Evolutionary conservation across 2,113 vertebrate genomes (phyloP), one percentile per base, ranked within the genome.

Genomic region (Sialia sialis): DNA sequence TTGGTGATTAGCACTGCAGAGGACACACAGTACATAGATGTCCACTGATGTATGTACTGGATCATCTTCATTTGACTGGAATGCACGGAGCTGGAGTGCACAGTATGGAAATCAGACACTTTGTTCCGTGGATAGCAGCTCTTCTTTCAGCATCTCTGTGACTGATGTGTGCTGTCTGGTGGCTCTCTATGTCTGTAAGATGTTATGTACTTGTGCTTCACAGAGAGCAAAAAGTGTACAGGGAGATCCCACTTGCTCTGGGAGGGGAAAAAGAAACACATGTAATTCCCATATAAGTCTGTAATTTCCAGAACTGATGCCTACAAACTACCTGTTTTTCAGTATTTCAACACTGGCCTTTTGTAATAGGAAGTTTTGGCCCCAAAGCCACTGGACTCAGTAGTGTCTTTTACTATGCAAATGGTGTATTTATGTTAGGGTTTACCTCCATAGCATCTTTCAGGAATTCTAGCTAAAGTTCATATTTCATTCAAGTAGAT

Each of bases 131-230:
- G 54, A 78, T n/a, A 68, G 66, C 4, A 89, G 27, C 19, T 38
- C 3, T 78, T 73, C 85, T 94, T 96, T 93, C 95, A 96, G 77
- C 75, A 90, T 84, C 90, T 74, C 80, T 81, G 74, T 88, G 93
- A 81, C 93, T 96, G 88, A 94, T 93, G 89, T 66, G 69, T 85
- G 87, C 81, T 67, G 43, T 80, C 84, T 79, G 87, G 96, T 83
- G 74, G n/a, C 43, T 91, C 68, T 74, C n/a, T 69, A 90, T 95
- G 92, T 78, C 92, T 92, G 63, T 87, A 94, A 89, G 49, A 89
- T 92, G 69, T 68, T 79, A 73, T 80, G 79, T 76, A 93, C 91
- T 94, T 95, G 87, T 49, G 60, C 55, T 92, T 91, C 83, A 78
- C 85, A 86, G 90, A 52, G 82, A 91, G 94, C 18, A 84, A 90